Evolutionary conservation across 2,797 vertebrate genomes (phyloP), one percentile per base, ranked within the genome.

Genomic region (Mallotus villosus): DNA sequence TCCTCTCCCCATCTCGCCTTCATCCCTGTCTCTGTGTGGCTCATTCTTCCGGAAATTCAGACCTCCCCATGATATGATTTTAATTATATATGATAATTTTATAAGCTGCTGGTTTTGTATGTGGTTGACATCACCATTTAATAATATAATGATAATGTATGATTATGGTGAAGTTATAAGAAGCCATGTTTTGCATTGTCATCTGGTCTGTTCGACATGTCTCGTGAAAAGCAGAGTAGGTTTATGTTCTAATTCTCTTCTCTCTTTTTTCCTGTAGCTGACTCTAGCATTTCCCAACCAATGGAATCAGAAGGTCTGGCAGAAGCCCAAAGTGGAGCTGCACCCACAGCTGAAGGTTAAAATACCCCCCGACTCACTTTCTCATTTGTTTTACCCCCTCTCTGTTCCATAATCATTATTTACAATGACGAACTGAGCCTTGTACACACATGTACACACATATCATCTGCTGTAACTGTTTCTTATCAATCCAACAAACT

Each of bases 321-420:
- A 9, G 90, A 87, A 63, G 81, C 88, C 70, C 89, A 91, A 76
- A 90, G 90, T 73, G 89, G 88, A 78, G 79, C 85, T 67, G 82
- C 85, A 8, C 88, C 90, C 16, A 90, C 90, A 29, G 71, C 75
- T 71, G 86, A 92, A 80, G 89, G 90, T 91, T 46, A 46, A 46
- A 82, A 78, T 27, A 16, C 19, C 17, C 8, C 34, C 41, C 41
- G 2, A 19, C n/a, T 27, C 17, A 1, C 58, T 63, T 19, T 46
- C 21, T 62, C 25, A 4, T 22, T 64, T 57, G 70, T 46, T 63
- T 25, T 22, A 25, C 74, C 72, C 19, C 46, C 17, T 12, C 29
- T 37, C 46, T 65, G 55, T 24, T 25, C 17, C 24, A 46, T 9
- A 53, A 67, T 53, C 46, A 27, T 29, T 21, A 53, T 29, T 67